phyloP scores from a whole-genome alignment of 2,888 invertebrate species.

The Epirrhoe alternata region DNA sequence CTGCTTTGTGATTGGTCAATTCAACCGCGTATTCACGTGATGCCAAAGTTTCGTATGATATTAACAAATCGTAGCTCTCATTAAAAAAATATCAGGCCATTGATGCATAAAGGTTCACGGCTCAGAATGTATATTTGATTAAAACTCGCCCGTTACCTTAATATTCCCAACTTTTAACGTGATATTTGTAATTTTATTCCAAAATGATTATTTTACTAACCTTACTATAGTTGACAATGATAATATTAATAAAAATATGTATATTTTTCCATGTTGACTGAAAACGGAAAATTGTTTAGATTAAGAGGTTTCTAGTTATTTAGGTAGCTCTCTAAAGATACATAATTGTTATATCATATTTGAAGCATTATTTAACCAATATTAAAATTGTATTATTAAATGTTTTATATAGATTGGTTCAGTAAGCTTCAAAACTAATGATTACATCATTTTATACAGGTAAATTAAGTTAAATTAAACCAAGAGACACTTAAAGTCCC shows the following conservation, averaged over 20 bases:
- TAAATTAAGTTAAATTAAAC: conserved; percentile 4
- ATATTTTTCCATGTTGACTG: conserved; percentile 59
- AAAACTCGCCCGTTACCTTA: conserved; percentile 30
- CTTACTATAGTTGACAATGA: conserved; percentile 44
- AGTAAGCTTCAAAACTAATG: conserved; percentile 39
- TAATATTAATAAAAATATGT: conserved; percentile 45
- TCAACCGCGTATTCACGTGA: no score
- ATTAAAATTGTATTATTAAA: conserved; percentile 7
- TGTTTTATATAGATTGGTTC: conserved; percentile 19
- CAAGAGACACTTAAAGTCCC: conserved; percentile 9
- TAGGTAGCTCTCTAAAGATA: conserved; percentile 73
- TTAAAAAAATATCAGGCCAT: background rate
- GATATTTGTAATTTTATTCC: conserved; percentile 57
- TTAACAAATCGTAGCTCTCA: no score
- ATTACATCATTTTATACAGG: conserved; percentile 35
- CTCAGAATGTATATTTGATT: conserved; percentile 9
- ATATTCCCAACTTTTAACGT: conserved; percentile 40
- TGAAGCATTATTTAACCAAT: conserved; percentile 25
- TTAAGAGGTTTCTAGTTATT: conserved; percentile 53
- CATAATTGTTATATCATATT: conserved; percentile 33
- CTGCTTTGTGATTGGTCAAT: no score
- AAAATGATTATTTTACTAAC: conserved; percentile 46
- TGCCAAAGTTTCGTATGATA: no score
- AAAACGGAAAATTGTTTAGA: conserved; percentile 42
- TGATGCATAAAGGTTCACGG: conserved; percentile 5